Evolutionary conservation across 2,888 invertebrate species (phyloP), one percentile per base, ranked within the genome.

Genomic region (Ommatoiulus sabulosus): DNA sequence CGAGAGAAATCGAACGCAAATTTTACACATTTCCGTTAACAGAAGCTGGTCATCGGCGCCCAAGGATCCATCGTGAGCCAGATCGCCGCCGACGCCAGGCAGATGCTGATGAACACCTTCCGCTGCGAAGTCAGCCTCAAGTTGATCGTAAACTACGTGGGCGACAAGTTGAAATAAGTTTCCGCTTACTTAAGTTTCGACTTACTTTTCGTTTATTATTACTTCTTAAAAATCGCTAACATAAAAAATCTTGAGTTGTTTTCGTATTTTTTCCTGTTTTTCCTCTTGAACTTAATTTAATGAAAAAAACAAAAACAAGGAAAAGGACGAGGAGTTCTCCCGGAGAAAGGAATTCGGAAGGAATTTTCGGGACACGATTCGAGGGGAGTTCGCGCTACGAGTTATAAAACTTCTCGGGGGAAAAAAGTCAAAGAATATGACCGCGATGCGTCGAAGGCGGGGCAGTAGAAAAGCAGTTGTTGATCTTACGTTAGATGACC

Each of bases 21-120:
- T 3, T 43, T 48, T 46, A 43, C 10, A 8, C 10, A 44, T 52
- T 20, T 85, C 6, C 5, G n/a, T 90, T 93, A 96, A 90, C 94
- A 94, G 89, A 94, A 94, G 89, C 92, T 96, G 17, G 94, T 97
- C 88, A 94, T 95, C 87, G 97, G 97, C 0, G 94, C 93, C 0
- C 93, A 94, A 0, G 96, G 96, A 44, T 94, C 94, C 0, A 94
- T 95, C 90, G 93, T 98, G n/a, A 94, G 94, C 88, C 94, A 94
- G 92, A 96, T 98, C 24, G 95, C 95, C 6, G 94, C 94, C 10
- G 93, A 94, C 89, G 94, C 95, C 0, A 94, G 95, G 91, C 94
- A 94, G 88, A 95, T 95, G 91, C 92, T 96, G 89, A 93, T 94
- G 46, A 94, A 95, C 91, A 93, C 95, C 87, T 96, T 96, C 91